Conservation (phyloP, 2,113 vertebrate species). For the Indri indri region DNA sequence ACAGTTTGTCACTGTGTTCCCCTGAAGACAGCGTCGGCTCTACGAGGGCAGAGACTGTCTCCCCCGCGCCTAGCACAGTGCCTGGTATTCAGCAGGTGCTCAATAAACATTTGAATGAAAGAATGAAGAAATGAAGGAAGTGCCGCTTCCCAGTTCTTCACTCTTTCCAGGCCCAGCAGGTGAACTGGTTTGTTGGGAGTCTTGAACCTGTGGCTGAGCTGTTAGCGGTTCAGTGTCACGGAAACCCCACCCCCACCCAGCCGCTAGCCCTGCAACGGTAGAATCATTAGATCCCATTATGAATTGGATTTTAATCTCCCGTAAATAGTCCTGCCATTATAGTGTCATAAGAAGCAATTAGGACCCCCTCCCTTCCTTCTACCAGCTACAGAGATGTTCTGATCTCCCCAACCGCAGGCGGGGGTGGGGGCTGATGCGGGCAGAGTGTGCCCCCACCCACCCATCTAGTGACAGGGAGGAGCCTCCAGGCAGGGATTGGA, state of each 20-base stretch:
- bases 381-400: constrained; percentile 65
- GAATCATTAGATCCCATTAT: constrained; percentile 81
- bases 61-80: fast-evolving
- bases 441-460: fast-evolving
- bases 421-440: not conserved
- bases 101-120: fast-evolving
- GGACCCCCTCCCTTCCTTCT: constrained; percentile 69
- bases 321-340: constrained; percentile 85
- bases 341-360: constrained; percentile 85
- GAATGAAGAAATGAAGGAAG: not conserved
- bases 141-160: not conserved
- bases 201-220: not conserved
- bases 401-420: not conserved
- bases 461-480: not conserved
- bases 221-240: not conserved
- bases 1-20: not conserved
- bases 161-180: not conserved
- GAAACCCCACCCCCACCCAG: constrained; percentile 49
- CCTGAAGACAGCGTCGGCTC: not conserved
- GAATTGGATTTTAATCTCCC: constrained; percentile 87
- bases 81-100: not conserved
- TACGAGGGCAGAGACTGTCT: not conserved
- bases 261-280: constrained; percentile 30
- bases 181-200: not conserved
- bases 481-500: not conserved